Conservation (phyloP, 2,888 invertebrate genomes). For the Callimorpha dominula region DNA sequence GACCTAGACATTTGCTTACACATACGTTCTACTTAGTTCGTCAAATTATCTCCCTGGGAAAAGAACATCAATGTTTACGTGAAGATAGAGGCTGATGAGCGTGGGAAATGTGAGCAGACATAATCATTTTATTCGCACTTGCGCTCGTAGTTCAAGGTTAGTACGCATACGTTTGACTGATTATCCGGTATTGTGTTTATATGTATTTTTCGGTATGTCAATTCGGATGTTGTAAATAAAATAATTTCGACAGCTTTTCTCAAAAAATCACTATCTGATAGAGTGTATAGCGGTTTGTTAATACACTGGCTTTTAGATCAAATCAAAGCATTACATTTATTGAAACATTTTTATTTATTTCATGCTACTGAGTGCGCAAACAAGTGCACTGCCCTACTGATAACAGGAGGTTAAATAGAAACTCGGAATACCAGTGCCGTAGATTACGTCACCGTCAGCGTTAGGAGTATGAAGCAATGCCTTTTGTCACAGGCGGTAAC, state of each 20-base stretch:
- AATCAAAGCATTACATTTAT: no score
- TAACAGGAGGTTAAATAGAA: background rate
- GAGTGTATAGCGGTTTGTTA: background rate
- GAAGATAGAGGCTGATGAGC: constrained; percentile 34
- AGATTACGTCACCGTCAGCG: no score
- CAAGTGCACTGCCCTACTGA: background rate
- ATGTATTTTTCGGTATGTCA: background rate
- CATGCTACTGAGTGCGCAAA: background rate
- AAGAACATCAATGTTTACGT: constrained; percentile 19
- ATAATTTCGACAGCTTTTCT: background rate
- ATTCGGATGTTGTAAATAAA: background rate
- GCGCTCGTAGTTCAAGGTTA: constrained; percentile 27
- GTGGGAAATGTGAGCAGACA: constrained; percentile 38
- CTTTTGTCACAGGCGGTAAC: background rate
- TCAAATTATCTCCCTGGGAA: constrained; percentile 31
- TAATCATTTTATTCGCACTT: constrained; percentile 21
- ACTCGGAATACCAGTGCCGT: background rate
- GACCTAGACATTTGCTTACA: background rate
- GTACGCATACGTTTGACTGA: constrained; percentile 15
- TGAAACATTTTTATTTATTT: no score
- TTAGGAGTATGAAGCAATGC: no score
- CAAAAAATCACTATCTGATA: background rate
- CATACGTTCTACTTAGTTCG: constrained; percentile 7
- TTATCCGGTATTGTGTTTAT: background rate
- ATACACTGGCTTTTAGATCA: background rate